These are phyloP conservation scores for Astyanax mexicanus DNA, from an alignment of 2,797 vertebrate species.

Conservation along the genomic window DNA sequence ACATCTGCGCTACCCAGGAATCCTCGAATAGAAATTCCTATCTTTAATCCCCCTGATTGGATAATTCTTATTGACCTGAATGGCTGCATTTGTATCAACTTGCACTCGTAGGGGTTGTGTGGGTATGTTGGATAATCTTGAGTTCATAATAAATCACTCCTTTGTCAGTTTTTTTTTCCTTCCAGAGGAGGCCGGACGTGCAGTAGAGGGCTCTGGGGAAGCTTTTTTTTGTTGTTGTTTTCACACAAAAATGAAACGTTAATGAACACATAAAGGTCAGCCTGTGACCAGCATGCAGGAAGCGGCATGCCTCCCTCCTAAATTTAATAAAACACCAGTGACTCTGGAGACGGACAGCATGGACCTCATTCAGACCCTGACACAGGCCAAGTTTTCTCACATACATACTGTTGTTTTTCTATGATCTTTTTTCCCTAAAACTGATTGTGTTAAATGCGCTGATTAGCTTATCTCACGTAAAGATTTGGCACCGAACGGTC, in stretches of 20 bases:
- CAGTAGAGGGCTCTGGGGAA: slow-evolving; percentile 47
- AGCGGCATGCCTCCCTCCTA: slow-evolving; percentile 65
- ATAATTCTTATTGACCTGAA: slow-evolving; percentile 45
- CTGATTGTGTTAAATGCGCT: slow-evolving; percentile 6
- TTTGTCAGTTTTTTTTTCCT: slow-evolving; percentile 62
- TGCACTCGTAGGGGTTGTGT: slow-evolving; percentile 30
- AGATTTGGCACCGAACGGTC: slow-evolving; percentile 42
- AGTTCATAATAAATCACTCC: slow-evolving; percentile 50
- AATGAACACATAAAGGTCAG: slow-evolving; percentile 61
- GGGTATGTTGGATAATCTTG: slow-evolving; percentile 28
- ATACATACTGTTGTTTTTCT: too few relatives aligned
- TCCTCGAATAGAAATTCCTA: slow-evolving; percentile 45
- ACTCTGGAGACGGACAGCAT: slow-evolving; percentile 53
- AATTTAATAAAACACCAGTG: slow-evolving; percentile 59
- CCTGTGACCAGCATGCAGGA: slow-evolving; percentile 62
- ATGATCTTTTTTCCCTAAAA: neutral
- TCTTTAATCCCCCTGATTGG: slow-evolving; percentile 45
- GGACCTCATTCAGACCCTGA: slow-evolving; percentile 55
- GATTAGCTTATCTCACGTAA: slow-evolving; percentile 21
- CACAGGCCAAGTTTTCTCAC: too few relatives aligned
- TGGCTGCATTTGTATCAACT: slow-evolving; percentile 29
- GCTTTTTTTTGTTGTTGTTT: slow-evolving; percentile 49
- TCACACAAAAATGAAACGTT: slow-evolving; percentile 55
- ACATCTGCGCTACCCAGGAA: slow-evolving; percentile 38
- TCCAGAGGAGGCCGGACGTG: slow-evolving; percentile 61